Percentiles rank a stretch among this genome's conserved stretches.
Evolutionary conservation across 2,113 vertebrate genomes (phyloP).

Genomic region (Heloderma charlesbogerti): DNA sequence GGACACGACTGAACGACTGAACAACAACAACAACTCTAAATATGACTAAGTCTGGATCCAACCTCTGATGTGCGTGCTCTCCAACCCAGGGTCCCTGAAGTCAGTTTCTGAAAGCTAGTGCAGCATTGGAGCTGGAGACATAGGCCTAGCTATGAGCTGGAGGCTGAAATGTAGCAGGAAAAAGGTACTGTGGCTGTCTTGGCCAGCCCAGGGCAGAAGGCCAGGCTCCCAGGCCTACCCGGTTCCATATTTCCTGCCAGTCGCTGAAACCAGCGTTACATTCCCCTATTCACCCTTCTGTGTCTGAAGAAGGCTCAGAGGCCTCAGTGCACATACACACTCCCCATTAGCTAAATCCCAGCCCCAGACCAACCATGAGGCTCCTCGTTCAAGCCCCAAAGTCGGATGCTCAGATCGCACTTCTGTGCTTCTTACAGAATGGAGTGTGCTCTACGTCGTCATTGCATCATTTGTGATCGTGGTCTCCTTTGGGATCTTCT

Average conservation of each 20-base stretch:
- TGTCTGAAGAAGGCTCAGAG: neutral
- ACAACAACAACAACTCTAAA: no score
- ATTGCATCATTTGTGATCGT: constrained; percentile 94
- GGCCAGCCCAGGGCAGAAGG: neutral
- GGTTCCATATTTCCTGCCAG: neutral
- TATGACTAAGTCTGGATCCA: no score
- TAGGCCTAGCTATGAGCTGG: neutral
- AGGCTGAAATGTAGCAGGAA: neutral
- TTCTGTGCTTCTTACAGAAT: constrained; percentile 84
- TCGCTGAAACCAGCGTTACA: no score
- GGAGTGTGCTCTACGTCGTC: constrained; percentile 97
- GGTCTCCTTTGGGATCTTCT: constrained; percentile 88
- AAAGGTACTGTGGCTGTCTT: no score
- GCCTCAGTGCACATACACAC: accelerated
- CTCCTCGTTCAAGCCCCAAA: neutral
- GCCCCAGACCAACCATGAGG: neutral
- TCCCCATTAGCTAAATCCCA: neutral
- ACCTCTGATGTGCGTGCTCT: neutral
- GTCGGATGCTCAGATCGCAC: neutral
- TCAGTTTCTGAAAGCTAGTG: neutral
- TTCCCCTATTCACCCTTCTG: neutral
- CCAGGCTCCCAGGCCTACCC: neutral
- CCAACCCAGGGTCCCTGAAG: neutral
- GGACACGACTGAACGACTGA: no score
- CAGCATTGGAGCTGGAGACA: neutral